Evolutionary conservation across 2,888 invertebrate species (phyloP), one percentile per base, ranked within the genome.

Genomic region (Flabesymbios commensalis): DNA sequence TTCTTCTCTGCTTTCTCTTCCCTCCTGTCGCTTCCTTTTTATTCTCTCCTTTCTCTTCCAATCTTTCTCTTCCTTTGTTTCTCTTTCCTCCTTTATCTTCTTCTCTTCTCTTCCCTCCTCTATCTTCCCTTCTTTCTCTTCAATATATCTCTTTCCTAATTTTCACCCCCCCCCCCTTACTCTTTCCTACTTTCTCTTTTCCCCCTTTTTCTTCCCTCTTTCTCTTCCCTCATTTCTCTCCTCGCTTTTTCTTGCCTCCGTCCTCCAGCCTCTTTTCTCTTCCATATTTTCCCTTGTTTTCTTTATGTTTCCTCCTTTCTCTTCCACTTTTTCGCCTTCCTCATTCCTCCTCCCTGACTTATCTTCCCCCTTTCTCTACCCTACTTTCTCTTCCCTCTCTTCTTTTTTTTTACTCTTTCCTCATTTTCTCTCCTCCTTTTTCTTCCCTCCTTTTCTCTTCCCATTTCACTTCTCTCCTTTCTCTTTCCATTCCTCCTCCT

Each of bases 51-150:
- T 42, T 43, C 42, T 41, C 54, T 43, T 26, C 42, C 54, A 42
- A 39, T 43, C 54, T 54, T 26, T 54, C 54, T 54, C 42, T 54
- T 26, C 42, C 54, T 54, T 26, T 54, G 41, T 45, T 42, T 42
- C 42, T 26, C 42, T 42, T 43, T 26, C 24, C 54, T 43, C 42
- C 42, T 42, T 54, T 42, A 7, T 42, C 42, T 26, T 54, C 54
- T 54, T 26, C 42, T 26, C 42, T 42, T 54, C 42, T 54, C 54
- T 45, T 42, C 24, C 54, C 42, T 1, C 43, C 43, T 55, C 1
- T 55, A 1, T 54, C 43, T 55, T 17, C 43, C 43, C 17, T 1
- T 45, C 43, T 55, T 1, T 24, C 55, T 54, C 22, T 45, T 19
- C 19, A 7, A 5, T 29, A 5, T 36, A 32, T 24, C 29, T 24